Evolutionary conservation across 2,797 vertebrate genomes (phyloP).

Genomic region (Dipus sagitta): DNA sequence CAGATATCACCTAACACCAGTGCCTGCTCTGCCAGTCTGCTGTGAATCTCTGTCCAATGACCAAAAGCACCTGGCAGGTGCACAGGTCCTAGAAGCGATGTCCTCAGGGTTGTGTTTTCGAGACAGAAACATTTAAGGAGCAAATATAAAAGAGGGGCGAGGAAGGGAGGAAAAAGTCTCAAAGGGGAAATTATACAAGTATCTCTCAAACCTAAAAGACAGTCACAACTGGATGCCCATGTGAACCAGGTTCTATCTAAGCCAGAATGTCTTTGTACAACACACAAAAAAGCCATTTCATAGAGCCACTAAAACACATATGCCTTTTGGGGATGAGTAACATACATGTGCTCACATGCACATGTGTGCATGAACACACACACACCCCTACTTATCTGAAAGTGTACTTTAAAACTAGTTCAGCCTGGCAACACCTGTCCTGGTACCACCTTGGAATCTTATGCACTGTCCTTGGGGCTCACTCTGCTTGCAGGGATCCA

Average conservation of each 20-base stretch:
- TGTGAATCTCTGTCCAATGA: neutral
- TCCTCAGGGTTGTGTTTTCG: neutral
- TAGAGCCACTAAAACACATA: neutral
- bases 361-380: neutral
- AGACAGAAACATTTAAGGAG: neutral
- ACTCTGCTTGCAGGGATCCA: neutral
- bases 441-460: neutral
- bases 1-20: neutral
- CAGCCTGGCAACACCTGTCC: neutral
- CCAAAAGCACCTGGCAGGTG: neutral
- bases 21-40: fast-evolving
- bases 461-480: neutral
- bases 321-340: neutral
- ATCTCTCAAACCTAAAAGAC: neutral
- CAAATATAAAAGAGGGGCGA: neutral
- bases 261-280: neutral
- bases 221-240: neutral
- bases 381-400: neutral
- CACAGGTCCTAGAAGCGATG: neutral
- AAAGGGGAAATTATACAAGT: neutral
- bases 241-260: neutral
- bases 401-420: slow-evolving; percentile 1
- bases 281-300: neutral
- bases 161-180: no score
- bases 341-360: neutral